A percentile compares a stretch with the other conserved stretches of the same genome.
phyloP scores from a whole-genome alignment of 2,113 vertebrate genomes.

The Theristicus caerulescens region DNA sequence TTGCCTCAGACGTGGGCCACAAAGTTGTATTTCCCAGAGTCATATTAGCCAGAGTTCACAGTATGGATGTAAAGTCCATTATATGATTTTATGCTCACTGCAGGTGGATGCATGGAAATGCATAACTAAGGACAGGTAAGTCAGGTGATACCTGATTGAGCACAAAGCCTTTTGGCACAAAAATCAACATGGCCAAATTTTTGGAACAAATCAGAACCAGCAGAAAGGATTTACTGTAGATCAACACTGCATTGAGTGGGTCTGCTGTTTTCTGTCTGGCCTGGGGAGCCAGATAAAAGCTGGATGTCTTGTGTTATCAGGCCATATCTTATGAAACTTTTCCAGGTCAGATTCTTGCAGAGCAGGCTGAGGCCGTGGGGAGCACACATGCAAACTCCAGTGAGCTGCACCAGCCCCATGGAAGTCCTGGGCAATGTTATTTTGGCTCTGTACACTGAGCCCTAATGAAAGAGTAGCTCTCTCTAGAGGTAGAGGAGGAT shows the following conservation, averaged over 20 bases:
- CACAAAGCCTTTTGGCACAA: not conserved
- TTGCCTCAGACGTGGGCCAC: fast-evolving
- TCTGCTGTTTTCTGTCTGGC: not conserved
- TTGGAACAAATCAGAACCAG: not conserved
- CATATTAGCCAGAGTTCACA: not conserved
- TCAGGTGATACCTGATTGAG: not conserved
- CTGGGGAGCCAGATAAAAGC: not conserved
- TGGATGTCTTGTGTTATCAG: not conserved
- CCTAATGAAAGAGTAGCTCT: not conserved
- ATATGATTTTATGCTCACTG: not conserved
- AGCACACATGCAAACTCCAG: not conserved
- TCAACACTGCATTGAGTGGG: not conserved
- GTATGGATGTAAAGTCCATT: not conserved
- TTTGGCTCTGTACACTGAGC: not conserved
- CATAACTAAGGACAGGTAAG: not conserved
- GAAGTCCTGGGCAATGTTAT: not conserved
- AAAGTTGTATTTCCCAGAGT: not conserved
- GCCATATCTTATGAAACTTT: not conserved
- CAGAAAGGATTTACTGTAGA: not conserved
- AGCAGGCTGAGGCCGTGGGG: not conserved
- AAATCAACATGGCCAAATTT: not conserved
- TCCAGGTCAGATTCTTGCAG: not conserved
- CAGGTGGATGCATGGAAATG: not conserved
- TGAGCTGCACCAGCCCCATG: not conserved
- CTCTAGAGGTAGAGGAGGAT: not conserved